Conservation (phyloP, 2,888 invertebrate species). For the Lycaena phlaeas region DNA sequence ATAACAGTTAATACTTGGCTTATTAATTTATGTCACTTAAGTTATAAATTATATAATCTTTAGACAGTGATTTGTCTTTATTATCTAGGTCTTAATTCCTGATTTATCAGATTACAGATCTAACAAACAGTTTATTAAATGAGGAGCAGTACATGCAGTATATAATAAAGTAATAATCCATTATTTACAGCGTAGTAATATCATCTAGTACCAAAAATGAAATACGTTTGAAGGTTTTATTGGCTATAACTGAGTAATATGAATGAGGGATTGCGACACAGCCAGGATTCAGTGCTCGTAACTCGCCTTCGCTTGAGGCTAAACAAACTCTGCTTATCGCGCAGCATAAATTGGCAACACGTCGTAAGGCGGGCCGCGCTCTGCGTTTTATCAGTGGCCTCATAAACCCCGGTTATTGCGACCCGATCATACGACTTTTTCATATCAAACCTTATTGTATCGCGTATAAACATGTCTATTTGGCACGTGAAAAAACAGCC, state of each 20-base stretch:
- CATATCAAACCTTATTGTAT: constrained; percentile 33
- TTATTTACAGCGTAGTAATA: constrained; percentile 7
- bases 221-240: constrained; percentile 9
- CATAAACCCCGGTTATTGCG: constrained; percentile 67
- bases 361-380: constrained; percentile 65
- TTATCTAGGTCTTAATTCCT: too few species aligned
- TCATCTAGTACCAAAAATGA: constrained; percentile 8
- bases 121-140: too few species aligned
- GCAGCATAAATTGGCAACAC: constrained; percentile 69
- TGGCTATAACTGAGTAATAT: constrained; percentile 11
- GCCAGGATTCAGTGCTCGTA: constrained; percentile 42
- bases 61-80: too few species aligned
- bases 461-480: constrained; percentile 45
- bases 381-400: constrained; percentile 61
- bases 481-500: constrained; percentile 58
- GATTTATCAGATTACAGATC: too few species aligned
- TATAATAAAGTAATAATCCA: too few species aligned
- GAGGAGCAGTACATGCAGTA: too few species aligned
- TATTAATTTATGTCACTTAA: too few species aligned
- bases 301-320: constrained; percentile 51
- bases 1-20: too few species aligned
- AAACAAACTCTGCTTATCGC: constrained; percentile 70
- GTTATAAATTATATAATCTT: too few species aligned
- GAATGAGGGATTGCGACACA: constrained; percentile 33
- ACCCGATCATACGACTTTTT: constrained; percentile 55